Evolutionary conservation across 2,113 vertebrate genomes (phyloP).

Genomic region (Condylura cristata): DNA sequence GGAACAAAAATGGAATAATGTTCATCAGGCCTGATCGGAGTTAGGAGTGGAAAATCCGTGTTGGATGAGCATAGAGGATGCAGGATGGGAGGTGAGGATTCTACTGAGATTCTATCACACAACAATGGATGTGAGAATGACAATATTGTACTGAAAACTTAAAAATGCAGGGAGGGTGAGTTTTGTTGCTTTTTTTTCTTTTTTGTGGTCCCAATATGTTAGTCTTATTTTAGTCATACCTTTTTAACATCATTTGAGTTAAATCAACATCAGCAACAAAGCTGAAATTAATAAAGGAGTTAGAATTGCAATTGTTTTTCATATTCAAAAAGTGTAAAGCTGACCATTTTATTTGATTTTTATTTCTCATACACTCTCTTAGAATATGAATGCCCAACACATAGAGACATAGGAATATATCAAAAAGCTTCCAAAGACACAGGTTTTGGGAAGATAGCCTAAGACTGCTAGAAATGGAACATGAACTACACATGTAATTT

Average conservation of each 20-base stretch:
- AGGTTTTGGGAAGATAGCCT: not conserved
- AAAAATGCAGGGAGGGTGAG: not conserved
- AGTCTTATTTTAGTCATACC: not conserved
- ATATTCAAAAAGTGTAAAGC: not conserved
- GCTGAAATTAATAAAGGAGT: constrained; percentile 32
- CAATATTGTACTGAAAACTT: not conserved
- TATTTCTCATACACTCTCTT: constrained; percentile 40
- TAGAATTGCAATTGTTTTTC: constrained; percentile 1
- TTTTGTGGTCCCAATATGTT: not conserved
- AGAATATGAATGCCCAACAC: constrained; percentile 28
- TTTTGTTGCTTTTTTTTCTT: not conserved
- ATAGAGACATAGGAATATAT: not conserved
- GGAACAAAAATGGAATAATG: not conserved
- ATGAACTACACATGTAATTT: not conserved
- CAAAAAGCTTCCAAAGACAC: not conserved
- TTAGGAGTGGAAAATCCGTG: accelerated
- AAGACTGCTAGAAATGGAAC: not conserved
- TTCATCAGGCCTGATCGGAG: not conserved
- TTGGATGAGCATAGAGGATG: not conserved
- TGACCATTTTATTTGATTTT: constrained; percentile 27
- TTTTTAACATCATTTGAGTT: constrained; percentile 21
- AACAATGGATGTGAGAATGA: not conserved
- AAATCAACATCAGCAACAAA: constrained; percentile 1
- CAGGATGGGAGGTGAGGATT: not conserved
- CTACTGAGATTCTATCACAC: not conserved